Conservation (phyloP, 2,888 invertebrate genomes). For the Platypus cylindrus region DNA sequence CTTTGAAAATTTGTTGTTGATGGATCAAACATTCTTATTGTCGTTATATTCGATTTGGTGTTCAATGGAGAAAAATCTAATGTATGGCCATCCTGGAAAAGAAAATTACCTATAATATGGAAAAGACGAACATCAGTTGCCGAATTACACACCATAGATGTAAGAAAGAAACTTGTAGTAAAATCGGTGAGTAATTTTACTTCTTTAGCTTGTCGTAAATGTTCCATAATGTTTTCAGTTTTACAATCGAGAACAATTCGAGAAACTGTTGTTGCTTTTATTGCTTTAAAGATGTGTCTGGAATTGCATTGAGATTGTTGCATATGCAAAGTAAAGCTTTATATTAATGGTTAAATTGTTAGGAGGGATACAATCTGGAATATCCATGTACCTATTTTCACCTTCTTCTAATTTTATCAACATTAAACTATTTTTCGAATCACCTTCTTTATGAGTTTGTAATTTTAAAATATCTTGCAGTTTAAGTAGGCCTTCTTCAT, state of each 20-base stretch:
- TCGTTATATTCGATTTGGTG: constrained; percentile 56
- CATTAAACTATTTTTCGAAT: constrained; percentile 19
- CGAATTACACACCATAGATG: constrained; percentile 43
- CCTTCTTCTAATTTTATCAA: constrained; percentile 21
- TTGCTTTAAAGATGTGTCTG: constrained; percentile 60
- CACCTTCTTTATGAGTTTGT: constrained; percentile 19
- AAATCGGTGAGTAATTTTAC: constrained; percentile 69
- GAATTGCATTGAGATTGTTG: constrained; percentile 18
- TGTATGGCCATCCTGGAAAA: constrained; percentile 46
- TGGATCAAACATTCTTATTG: constrained; percentile 47
- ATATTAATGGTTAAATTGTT: neutral
- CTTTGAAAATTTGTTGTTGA: constrained; percentile 33
- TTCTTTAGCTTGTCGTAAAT: constrained; percentile 56
- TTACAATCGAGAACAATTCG: constrained; percentile 68
- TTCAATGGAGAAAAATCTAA: constrained; percentile 46
- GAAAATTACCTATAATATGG: neutral
- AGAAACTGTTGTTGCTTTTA: constrained; percentile 57
- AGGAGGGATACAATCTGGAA: constrained; percentile 14
- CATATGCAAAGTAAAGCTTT: neutral
- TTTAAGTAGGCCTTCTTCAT: constrained; percentile 58
- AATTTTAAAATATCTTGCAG: constrained; percentile 66
- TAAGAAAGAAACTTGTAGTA: constrained; percentile 48
- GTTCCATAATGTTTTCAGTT: constrained; percentile 44
- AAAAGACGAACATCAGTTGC: neutral
- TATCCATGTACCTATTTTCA: no score